Evolutionary conservation across 2,888 invertebrate species (phyloP), one percentile per base, ranked within the genome.

Genomic region (Galerucella nymphaeae): DNA sequence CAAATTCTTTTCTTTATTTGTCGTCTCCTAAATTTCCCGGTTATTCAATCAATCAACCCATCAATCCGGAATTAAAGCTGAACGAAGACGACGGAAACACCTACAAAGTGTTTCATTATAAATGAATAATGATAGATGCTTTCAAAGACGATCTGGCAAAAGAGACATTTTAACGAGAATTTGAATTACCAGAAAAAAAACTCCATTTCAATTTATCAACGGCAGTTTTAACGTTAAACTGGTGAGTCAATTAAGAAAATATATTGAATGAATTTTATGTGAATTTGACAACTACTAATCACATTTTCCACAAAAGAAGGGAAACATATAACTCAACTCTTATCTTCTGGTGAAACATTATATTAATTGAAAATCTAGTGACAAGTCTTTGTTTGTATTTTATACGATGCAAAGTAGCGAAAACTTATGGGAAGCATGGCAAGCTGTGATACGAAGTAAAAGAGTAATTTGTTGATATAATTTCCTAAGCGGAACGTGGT

Each of bases 401-500:
- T 64, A 14, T 9, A 65, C 50, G 14, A 66, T 66, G 67, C 59
- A 59, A n/a, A 59, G 59, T 48, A 30, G 48, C 1, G 67, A 67
- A 59, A 67, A 59, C 59, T 67, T 30, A 66, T 48, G 58, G 16
- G 30, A 48, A n/a, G 78, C 69, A 71, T 79, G 80, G 78, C 68
- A 65, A 69, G 73, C 70, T 68, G 71, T 75, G 81, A 79, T 80
- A 80, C 69, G 73, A 77, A 78, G 76, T 73, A 73, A 63, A 76
- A 78, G 77, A 76, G 78, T 84, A 84, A 84, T 84, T 84, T 85
- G 85, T 85, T 85, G 84, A 84, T 85, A 80, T 78, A 84, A 85
- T 85, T 83, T 83, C 84, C 84, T 84, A 86, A 82, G 84, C 84
- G 80, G 78, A 79, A 83, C 85, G 86, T 85, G 85, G 83, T 77